A percentile compares a stretch with the other conserved stretches of the same genome.
phyloP scores from a whole-genome alignment of 2,797 vertebrate genomes.

The Chelidonichthys spinosus region DNA sequence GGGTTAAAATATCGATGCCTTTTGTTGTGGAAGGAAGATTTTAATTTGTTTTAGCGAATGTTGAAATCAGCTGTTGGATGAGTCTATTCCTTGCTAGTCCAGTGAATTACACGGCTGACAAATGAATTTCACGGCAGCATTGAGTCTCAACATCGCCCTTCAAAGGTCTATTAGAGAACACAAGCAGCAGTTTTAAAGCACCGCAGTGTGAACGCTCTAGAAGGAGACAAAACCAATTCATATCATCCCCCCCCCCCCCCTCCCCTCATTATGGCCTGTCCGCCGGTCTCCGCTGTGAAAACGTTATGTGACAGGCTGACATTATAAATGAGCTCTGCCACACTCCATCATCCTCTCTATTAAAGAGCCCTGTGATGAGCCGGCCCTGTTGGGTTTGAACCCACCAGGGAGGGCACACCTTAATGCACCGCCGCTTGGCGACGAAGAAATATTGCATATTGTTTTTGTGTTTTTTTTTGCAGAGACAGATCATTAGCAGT shows the following conservation, averaged over 20 bases:
- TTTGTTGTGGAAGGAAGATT: no score
- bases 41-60: no score
- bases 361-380: conserved; percentile 43
- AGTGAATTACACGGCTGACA: background rate
- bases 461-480: conserved; percentile 33
- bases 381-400: conserved; percentile 48
- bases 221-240: background rate
- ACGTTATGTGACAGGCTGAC: conserved; percentile 13
- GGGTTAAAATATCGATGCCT: no score
- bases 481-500: conserved; percentile 61
- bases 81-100: background rate
- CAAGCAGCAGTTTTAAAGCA: background rate
- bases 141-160: background rate
- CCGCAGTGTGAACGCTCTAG: background rate
- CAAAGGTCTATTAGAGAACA: no score
- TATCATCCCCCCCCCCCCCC: background rate
- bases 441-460: conserved; percentile 11
- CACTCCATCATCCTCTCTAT: conserved; percentile 24
- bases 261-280: background rate
- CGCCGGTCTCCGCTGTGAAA: conserved; percentile 11
- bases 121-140: background rate
- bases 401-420: background rate
- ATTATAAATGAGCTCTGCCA: conserved; percentile 38
- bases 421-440: conserved; percentile 4
- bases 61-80: background rate